Conservation (phyloP, 2,113 vertebrate species). For the Alces alces region DNA sequence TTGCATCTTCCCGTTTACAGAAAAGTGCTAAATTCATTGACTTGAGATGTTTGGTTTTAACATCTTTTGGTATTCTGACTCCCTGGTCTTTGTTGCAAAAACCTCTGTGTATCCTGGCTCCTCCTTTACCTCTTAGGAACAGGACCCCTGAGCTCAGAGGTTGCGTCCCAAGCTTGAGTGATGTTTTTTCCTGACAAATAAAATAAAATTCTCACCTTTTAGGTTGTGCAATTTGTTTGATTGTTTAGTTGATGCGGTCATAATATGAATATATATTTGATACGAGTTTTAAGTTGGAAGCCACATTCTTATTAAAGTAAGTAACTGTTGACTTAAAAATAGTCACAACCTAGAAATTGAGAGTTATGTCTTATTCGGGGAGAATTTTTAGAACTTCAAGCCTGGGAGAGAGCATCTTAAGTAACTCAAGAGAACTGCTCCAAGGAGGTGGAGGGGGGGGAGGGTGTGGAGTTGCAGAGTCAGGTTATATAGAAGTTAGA, state of each 20-base stretch:
- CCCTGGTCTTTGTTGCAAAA: not conserved
- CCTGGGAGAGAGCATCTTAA: not conserved
- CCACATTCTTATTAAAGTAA: not conserved
- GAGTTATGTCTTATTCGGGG: not conserved
- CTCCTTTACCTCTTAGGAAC: not conserved
- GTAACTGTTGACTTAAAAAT: not conserved
- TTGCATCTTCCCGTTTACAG: not conserved
- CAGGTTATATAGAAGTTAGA: not conserved
- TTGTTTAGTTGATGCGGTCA: not conserved
- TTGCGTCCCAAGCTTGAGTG: not conserved
- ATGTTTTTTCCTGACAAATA: not conserved
- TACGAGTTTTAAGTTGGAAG: rapidly evolving
- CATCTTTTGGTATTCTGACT: not conserved
- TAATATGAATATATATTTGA: rapidly evolving
- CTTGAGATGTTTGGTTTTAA: not conserved
- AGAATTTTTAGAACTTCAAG: not conserved
- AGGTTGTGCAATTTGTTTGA: not conserved
- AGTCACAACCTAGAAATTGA: not conserved
- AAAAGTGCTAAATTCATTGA: not conserved
- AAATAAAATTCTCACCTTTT: not conserved
- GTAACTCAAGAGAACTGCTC: not conserved
- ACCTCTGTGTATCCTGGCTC: not conserved
- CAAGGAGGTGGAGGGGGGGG: rapidly evolving
- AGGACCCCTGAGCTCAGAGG: not conserved
- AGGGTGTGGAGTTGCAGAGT: not conserved